Evolutionary conservation across 2,888 invertebrate genomes (phyloP).

Genomic region (Nephrocerus scutellatus): DNA sequence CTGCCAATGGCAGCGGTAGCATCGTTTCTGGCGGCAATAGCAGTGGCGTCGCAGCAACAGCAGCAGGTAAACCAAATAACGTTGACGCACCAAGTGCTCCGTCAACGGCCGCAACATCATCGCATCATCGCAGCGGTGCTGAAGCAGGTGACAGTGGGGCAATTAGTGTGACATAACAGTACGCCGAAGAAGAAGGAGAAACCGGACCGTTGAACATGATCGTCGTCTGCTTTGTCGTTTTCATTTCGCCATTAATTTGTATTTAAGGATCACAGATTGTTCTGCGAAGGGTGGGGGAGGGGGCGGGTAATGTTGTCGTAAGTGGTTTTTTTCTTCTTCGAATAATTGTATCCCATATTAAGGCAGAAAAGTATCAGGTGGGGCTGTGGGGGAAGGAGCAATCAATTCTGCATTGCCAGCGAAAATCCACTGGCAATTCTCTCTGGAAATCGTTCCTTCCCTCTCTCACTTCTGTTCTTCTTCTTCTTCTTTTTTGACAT

Average conservation of each 20-base stretch:
- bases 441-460: too few species aligned
- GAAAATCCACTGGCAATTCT: too few species aligned
- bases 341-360: too few species aligned
- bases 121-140: conserved; percentile 18
- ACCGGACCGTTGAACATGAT: conserved; percentile 11
- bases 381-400: too few species aligned
- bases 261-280: conserved; percentile 23
- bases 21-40: conserved; percentile 15
- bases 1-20: conserved; percentile 12
- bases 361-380: too few species aligned
- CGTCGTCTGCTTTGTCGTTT: conserved; percentile 2
- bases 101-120: conserved; percentile 12
- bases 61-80: conserved; percentile 11
- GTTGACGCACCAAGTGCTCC: conserved; percentile 17
- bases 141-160: conserved; percentile 37
- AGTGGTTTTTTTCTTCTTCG: too few species aligned
- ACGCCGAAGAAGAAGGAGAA: conserved; percentile 15
- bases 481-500: too few species aligned
- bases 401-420: too few species aligned
- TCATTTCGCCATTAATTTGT: conserved; percentile 10
- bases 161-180: conserved; percentile 45
- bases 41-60: conserved; percentile 5
- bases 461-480: too few species aligned
- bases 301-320: too few species aligned
- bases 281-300: conserved; percentile 11